Conservation (phyloP, 1,140 invertebrate genomes). For the Lucilia sericata region DNA sequence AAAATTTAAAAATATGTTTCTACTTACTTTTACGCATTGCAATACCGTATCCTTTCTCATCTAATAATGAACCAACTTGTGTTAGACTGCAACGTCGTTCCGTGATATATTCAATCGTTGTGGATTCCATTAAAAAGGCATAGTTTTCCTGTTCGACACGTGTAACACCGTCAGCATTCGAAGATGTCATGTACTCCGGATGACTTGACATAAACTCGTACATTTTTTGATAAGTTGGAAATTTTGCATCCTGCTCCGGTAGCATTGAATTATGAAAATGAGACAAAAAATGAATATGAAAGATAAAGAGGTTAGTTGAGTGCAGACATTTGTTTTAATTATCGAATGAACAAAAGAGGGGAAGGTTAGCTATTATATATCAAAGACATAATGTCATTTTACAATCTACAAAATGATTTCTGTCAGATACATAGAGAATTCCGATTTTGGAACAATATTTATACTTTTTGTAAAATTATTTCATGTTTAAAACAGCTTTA, state of each 20-base stretch:
- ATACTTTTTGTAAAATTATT: too few relatives aligned
- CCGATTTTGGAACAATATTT: too few relatives aligned
- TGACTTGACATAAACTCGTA: conserved; percentile 86
- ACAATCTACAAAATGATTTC: too few relatives aligned
- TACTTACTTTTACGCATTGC: conserved; percentile 86
- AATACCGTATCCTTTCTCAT: conserved; percentile 90
- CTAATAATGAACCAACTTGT: conserved; percentile 82
- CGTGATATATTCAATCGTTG: conserved; percentile 85
- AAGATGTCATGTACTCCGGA: conserved; percentile 74
- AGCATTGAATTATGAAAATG: too few relatives aligned
- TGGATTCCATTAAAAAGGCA: conserved; percentile 92
- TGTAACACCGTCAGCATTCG: conserved; percentile 81
- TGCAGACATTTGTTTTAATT: background rate
- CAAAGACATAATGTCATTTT: too few relatives aligned
- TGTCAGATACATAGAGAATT: too few relatives aligned
- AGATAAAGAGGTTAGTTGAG: conserved; percentile 64
- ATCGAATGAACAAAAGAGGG: too few relatives aligned
- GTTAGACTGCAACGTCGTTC: conserved; percentile 86
- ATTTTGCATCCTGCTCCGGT: conserved; percentile 77
- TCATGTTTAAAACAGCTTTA: too few relatives aligned
- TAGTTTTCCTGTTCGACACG: conserved; percentile 77
- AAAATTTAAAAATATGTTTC: too few relatives aligned
- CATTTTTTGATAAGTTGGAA: conserved; percentile 75
- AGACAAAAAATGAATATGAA: conserved; percentile 61
- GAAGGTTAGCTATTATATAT: too few relatives aligned